These are phyloP conservation scores for Chouioia cunea DNA, from an alignment of 2,888 invertebrate genomes.

Conservation along the genomic window DNA sequence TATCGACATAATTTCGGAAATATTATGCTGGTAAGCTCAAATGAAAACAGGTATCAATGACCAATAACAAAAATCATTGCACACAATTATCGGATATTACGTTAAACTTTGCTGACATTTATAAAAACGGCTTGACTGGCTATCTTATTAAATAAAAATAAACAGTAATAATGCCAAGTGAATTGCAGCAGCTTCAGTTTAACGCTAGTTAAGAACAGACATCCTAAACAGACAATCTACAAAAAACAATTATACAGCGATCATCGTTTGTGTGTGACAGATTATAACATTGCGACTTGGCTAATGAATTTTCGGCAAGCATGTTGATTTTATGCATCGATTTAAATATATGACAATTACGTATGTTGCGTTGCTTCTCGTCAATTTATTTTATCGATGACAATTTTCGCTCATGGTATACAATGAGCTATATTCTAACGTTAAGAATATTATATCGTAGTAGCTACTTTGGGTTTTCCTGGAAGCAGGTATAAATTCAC, in stretches of 20 bases:
- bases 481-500: conserved; percentile 22
- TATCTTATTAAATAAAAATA: conserved; percentile 2
- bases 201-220: conserved; percentile 27
- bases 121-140: background rate
- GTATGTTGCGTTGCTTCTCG: conserved; percentile 11
- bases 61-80: no score
- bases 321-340: conserved; percentile 22
- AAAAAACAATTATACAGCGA: conserved; percentile 51
- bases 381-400: conserved; percentile 11
- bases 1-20: no score
- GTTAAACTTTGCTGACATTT: no score
- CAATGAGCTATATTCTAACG: conserved; percentile 29
- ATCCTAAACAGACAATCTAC: conserved; percentile 43
- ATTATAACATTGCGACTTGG: conserved; percentile 47
- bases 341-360: conserved; percentile 30
- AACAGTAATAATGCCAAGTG: background rate
- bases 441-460: conserved; percentile 27
- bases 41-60: no score
- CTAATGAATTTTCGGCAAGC: conserved; percentile 41
- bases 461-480: conserved; percentile 24
- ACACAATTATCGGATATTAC: no score
- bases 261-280: conserved; percentile 28
- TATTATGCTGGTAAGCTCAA: no score
- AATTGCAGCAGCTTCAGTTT: conserved; percentile 37
- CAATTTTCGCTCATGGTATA: background rate